phyloP scores from a whole-genome alignment of 2,113 vertebrate genomes.

The Trogon surrucura region DNA sequence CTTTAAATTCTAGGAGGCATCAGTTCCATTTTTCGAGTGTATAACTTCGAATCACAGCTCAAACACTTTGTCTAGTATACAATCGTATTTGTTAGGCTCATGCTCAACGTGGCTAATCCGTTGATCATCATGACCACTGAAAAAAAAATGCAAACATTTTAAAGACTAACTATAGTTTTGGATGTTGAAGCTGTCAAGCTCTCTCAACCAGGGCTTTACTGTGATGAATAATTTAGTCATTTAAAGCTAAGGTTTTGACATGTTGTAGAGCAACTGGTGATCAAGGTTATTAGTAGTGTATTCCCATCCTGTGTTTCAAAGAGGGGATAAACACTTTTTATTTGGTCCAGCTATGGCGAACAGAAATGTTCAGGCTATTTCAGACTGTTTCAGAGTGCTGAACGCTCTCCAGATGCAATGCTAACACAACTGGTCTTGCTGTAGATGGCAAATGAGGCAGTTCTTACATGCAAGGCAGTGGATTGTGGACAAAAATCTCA shows the following conservation, averaged over 20 bases:
- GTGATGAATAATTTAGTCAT: background rate
- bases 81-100: background rate
- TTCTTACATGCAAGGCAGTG: background rate
- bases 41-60: background rate
- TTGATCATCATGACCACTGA: fast-evolving
- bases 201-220: background rate
- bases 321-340: background rate
- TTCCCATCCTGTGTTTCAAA: background rate
- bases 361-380: background rate
- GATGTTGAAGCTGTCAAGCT: background rate
- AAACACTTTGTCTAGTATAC: background rate
- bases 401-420: background rate
- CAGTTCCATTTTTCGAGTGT: background rate
- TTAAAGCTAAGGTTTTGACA: background rate
- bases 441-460: background rate
- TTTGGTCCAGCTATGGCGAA: background rate
- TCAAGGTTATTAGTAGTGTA: background rate
- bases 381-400: background rate
- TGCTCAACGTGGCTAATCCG: background rate
- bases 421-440: background rate
- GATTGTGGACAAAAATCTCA: background rate
- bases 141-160: background rate
- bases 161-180: background rate
- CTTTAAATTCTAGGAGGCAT: background rate
- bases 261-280: background rate